Base-by-base conservation (phyloP, 2,797 vertebrate genomes). In the Macroramphosus scolopax region DNA sequence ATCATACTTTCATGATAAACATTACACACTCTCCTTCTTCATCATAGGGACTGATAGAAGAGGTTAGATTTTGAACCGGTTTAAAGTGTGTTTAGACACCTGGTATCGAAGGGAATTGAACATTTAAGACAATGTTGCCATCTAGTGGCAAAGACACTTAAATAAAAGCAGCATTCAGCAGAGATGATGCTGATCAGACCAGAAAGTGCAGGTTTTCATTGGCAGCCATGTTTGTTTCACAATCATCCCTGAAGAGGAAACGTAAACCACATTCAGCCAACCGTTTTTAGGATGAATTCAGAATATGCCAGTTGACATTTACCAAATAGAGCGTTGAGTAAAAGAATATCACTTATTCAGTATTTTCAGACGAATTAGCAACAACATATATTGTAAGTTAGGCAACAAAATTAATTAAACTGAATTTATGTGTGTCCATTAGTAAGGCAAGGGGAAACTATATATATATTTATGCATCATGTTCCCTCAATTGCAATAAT, bases 201-300 rank as follows among this genome's bases (percentile, higher is more conserved):
- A 56, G 49, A 41, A 47, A 25, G 36, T 40, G 51, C 48, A 61
- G 54, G 37, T 60, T 72, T 68, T 62, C 17, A 20, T 31, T 33
- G 76, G 69, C 74, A 75, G 77, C 74, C 78, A 78, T 80, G 68
- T 77, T 80, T 54, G 32, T 25, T 30, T 20, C 31, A 53, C 37
- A 41, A 38, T 35, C 24, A 49, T 37, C 20, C 51, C 1, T 34
- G 7, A 9, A 38, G 24, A 48, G 33, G 34, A 1, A 22, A 8
- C n/a, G n/a, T 16, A 41, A 17, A 1, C 3, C 17, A n/a, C n/a
- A n/a, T n/a, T n/a, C 12, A 46, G 32, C 43, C 26, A 14, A 2
- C 29, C 12, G 13, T 28, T 24, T 29, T 37, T 5, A 30, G 0
- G 18, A 18, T 9, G 2, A 12, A 29, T 30, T 38, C 1, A 20